Conservation (phyloP, 2,888 invertebrate species). For the Caenorhabditis plicata region DNA sequence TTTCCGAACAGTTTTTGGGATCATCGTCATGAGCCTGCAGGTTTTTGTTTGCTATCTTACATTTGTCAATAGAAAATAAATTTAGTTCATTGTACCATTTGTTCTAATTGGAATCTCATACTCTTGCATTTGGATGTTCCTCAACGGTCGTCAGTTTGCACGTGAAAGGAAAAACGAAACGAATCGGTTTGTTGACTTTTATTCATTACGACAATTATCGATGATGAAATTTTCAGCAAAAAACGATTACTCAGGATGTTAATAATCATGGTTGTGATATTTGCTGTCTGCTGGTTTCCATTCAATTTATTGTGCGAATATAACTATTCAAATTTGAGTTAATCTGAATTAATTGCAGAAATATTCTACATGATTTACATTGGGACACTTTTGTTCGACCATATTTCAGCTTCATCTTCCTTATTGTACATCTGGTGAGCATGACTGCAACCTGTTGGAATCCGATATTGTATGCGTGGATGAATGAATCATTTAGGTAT, state of each 20-base stretch:
- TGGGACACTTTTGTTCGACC: conserved; percentile 72
- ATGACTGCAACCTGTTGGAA: conserved; percentile 76
- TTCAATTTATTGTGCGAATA: conserved; percentile 80
- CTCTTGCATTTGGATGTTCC: conserved; percentile 78
- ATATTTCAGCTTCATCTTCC: conserved; percentile 85
- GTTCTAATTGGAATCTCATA: conserved; percentile 91
- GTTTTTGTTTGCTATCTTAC: conserved; percentile 16
- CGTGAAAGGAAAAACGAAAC: conserved; percentile 28
- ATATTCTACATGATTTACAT: conserved; percentile 55
- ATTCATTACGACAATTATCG: no score
- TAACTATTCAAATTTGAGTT: neutral
- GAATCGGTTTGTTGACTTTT: no score
- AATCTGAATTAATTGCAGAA: conserved; percentile 39
- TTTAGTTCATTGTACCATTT: conserved; percentile 87
- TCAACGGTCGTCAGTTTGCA: conserved; percentile 36
- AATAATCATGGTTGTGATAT: conserved; percentile 92
- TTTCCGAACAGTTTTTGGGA: conserved; percentile 79
- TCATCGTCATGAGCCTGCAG: conserved; percentile 81
- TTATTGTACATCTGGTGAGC: conserved; percentile 79
- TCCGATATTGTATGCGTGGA: conserved; percentile 90
- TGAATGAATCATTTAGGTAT: conserved; percentile 73
- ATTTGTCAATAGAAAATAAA: neutral
- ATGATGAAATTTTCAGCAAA: no score
- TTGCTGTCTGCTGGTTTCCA: conserved; percentile 84
- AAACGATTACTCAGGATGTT: conserved; percentile 92